Conservation (phyloP, 2,888 invertebrate species). For the Drosophila subsilvestris region DNA sequence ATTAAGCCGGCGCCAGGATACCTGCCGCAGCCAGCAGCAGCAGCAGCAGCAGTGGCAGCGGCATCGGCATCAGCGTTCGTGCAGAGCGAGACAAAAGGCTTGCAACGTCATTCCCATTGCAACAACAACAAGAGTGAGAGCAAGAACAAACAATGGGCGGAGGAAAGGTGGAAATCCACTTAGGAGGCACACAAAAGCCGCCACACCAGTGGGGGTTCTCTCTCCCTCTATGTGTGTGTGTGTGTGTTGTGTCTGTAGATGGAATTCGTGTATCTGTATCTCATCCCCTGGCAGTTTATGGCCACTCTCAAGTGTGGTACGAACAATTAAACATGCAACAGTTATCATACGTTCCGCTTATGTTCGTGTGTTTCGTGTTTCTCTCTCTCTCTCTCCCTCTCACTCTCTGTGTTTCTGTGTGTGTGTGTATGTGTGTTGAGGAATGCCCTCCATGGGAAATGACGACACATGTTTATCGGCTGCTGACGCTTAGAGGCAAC, state of each 20-base stretch:
- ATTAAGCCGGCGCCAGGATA: slow-evolving; percentile 82
- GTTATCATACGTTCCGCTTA: slow-evolving; percentile 54
- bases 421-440: slow-evolving; percentile 50
- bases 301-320: slow-evolving; percentile 53
- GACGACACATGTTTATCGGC: slow-evolving; percentile 72
- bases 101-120: slow-evolving; percentile 75
- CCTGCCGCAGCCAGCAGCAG: slow-evolving; percentile 64
- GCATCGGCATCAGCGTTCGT: slow-evolving; percentile 17
- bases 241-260: neutral
- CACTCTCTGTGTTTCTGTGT: neutral
- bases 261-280: slow-evolving; percentile 27
- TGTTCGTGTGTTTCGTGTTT: slow-evolving; percentile 12
- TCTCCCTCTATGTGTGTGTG: neutral
- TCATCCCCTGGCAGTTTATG: slow-evolving; percentile 17
- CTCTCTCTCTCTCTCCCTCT: slow-evolving; percentile 1
- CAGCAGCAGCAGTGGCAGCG: slow-evolving; percentile 27
- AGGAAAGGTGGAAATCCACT: slow-evolving; percentile 76
- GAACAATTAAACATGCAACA: slow-evolving; percentile 75
- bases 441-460: slow-evolving; percentile 67
- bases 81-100: slow-evolving; percentile 60
- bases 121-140: slow-evolving; percentile 30
- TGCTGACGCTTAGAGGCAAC: slow-evolving; percentile 58
- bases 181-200: slow-evolving; percentile 57
- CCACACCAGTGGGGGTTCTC: slow-evolving; percentile 43
- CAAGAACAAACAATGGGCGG: slow-evolving; percentile 50